These are phyloP conservation scores for Petrocephalus sullivani DNA, from an alignment of 2,797 vertebrate species.

Conservation along the genomic window DNA sequence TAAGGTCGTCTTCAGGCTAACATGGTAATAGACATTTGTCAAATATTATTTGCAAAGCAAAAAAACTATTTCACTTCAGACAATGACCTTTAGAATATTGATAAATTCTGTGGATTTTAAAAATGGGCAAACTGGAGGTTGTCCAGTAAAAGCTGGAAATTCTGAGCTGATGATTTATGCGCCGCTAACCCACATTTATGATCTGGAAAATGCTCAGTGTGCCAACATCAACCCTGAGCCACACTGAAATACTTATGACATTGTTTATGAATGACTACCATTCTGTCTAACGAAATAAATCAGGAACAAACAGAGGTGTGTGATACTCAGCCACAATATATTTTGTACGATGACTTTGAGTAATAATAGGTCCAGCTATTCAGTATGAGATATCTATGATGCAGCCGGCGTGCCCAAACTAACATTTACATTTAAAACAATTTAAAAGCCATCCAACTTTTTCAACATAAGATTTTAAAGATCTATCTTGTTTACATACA, in stretches of 20 bases:
- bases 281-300: background rate
- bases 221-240: background rate
- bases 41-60: background rate
- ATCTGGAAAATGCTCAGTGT: slow-evolving; percentile 6
- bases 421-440: background rate
- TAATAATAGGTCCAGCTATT: slow-evolving; percentile 9
- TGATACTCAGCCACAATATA: background rate
- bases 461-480: background rate
- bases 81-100: slow-evolving; percentile 1
- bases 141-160: background rate
- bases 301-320: background rate
- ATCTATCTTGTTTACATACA: background rate
- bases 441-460: background rate
- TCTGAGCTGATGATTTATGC: background rate
- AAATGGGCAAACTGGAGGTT: background rate
- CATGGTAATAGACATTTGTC: background rate
- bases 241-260: background rate
- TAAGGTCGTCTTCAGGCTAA: background rate
- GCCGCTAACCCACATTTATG: background rate
- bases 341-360: background rate
- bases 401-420: background rate
- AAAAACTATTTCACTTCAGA: background rate
- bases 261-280: slow-evolving; percentile 3
- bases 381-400: background rate
- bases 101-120: background rate